These are phyloP conservation scores for Doris montereyensis DNA, from an alignment of 2,888 invertebrate species.

Conservation along the genomic window DNA sequence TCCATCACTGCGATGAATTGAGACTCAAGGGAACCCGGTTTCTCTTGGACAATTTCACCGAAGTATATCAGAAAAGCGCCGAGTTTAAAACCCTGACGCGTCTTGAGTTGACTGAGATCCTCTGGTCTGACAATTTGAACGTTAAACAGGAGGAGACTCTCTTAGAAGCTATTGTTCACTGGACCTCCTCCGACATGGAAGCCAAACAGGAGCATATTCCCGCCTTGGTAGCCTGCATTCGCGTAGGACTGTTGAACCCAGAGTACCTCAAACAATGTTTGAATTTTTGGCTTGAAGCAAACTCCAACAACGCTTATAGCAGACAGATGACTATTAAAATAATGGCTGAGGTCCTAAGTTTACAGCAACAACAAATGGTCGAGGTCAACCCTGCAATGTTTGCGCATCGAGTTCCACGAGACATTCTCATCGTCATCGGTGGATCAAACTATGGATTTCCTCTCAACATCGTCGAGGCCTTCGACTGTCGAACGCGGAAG, in stretches of 20 bases:
- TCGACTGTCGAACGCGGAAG: constrained; percentile 71
- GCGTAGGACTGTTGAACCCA: constrained; percentile 36
- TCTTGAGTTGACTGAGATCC: constrained; percentile 47
- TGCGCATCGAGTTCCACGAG: constrained; percentile 80
- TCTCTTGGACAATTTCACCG: constrained; percentile 76
- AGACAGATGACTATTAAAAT: too few species aligned
- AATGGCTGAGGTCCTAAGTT: too few species aligned
- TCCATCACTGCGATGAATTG: constrained; percentile 83
- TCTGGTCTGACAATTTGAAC: constrained; percentile 65
- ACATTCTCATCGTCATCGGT: constrained; percentile 75
- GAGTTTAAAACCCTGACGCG: constrained; percentile 56
- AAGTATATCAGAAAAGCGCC: constrained; percentile 54
- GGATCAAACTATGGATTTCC: constrained; percentile 82
- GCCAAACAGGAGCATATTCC: constrained; percentile 73
- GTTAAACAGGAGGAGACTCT: constrained; percentile 69
- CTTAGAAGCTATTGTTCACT: constrained; percentile 78
- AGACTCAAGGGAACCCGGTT: constrained; percentile 82
- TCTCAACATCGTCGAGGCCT: constrained; percentile 77
- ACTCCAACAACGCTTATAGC: too few species aligned
- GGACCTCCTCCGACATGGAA: constrained; percentile 86
- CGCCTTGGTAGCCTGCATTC: constrained; percentile 23
- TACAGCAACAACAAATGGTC: constrained; percentile 44
- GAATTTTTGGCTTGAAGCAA: constrained; percentile 36
- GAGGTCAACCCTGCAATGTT: constrained; percentile 77
- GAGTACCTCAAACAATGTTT: constrained; percentile 36